Percentiles rank a stretch among this genome's conserved stretches.
Evolutionary conservation across 2,888 invertebrate genomes (phyloP).

Genomic region (Epinotia demarniana): DNA sequence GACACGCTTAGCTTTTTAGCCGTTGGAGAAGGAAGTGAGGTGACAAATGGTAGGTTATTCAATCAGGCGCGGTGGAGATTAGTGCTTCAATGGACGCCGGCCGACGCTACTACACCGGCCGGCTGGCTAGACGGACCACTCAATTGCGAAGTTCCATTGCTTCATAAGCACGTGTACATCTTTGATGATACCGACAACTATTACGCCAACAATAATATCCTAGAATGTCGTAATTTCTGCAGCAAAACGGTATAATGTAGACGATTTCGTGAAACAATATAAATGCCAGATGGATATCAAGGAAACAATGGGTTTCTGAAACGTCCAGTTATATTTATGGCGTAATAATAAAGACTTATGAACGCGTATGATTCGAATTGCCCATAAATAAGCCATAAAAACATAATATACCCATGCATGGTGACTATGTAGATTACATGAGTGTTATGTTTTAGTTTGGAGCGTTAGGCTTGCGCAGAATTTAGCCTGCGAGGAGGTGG

Average conservation of each 20-base stretch:
- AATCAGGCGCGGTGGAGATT: conserved; percentile 34
- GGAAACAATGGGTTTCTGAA: conserved; percentile 34
- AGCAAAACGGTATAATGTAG: conserved; percentile 21
- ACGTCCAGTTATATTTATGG: conserved; percentile 50
- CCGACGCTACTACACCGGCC: conserved; percentile 13
- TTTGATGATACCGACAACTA: conserved; percentile 7
- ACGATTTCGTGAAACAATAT: conserved; percentile 28
- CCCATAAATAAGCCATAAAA: conserved; percentile 51
- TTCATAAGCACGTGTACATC: conserved; percentile 4
- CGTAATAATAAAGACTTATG: conserved; percentile 49
- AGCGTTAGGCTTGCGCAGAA: too few relatives aligned
- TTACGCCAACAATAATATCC: conserved; percentile 2
- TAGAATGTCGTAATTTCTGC: conserved; percentile 20
- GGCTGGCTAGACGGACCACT: background rate
- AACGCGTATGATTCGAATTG: conserved; percentile 52
- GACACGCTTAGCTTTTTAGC: conserved; percentile 22
- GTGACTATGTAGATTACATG: conserved; percentile 38
- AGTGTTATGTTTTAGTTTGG: background rate
- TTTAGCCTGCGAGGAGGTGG: conserved; percentile 4
- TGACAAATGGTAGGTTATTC: conserved; percentile 39
- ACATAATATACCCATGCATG: conserved; percentile 43
- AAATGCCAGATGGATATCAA: conserved; percentile 12
- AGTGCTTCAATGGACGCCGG: conserved; percentile 29
- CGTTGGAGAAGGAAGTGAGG: conserved; percentile 11
- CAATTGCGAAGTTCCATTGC: conserved; percentile 12